phyloP scores from a whole-genome alignment of 1,140 invertebrate genomes.

The Hylyphantes graminicola region DNA sequence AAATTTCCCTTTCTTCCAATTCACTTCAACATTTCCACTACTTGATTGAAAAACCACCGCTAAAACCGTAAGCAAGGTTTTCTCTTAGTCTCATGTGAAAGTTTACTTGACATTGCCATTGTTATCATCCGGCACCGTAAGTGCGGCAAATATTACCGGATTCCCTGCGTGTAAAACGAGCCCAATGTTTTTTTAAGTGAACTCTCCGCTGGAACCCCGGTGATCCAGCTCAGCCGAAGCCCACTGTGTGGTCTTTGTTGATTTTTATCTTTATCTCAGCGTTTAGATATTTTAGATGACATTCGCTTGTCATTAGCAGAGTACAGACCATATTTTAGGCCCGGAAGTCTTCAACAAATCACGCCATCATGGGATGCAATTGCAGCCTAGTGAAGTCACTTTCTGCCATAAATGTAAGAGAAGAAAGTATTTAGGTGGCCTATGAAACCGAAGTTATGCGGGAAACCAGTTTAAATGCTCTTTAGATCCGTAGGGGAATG shows the following conservation, averaged over 20 bases:
- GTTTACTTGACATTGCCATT: too few relatives aligned
- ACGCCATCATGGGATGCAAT: conserved; percentile 26
- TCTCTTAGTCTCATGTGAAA: too few relatives aligned
- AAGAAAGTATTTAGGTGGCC: conserved; percentile 31
- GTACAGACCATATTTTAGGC: conserved; percentile 38
- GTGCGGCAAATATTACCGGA: too few relatives aligned
- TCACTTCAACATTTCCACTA: too few relatives aligned
- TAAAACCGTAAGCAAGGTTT: too few relatives aligned
- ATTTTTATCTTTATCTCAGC: conserved; percentile 53
- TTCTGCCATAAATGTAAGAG: conserved; percentile 46
- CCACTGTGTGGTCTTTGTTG: conserved; percentile 49
- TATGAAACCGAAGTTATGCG: conserved; percentile 36
- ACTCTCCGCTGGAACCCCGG: too few relatives aligned
- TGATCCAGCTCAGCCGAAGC: neutral
- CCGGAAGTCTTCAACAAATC: conserved; percentile 54
- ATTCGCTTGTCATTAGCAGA: conserved; percentile 47
- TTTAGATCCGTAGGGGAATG: neutral
- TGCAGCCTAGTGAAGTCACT: neutral
- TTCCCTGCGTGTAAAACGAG: too few relatives aligned
- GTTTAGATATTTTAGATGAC: conserved; percentile 50
- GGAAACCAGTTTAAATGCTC: neutral
- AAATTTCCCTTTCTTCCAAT: too few relatives aligned
- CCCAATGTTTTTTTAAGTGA: too few relatives aligned
- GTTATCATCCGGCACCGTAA: too few relatives aligned
- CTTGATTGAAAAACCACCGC: too few relatives aligned